phyloP scores from a whole-genome alignment of 2,797 vertebrate genomes.

The Chelidonichthys spinosus region DNA sequence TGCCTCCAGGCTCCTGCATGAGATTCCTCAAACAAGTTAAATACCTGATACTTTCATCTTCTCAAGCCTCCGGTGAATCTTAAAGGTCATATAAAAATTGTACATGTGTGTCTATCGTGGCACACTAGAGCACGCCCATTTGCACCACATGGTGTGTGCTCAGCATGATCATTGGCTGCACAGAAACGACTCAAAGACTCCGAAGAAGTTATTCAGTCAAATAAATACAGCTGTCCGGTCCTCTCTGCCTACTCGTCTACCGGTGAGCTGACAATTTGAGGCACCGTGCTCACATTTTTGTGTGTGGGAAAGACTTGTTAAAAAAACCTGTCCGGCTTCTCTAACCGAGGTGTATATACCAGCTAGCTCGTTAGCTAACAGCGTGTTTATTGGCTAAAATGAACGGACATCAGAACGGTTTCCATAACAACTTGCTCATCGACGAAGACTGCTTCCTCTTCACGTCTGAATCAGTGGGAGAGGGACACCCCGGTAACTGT shows the following conservation, averaged over 20 bases:
- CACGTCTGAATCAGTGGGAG: slow-evolving; percentile 95
- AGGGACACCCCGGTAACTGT: slow-evolving; percentile 93
- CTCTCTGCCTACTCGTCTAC: accelerated
- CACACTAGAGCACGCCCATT: slow-evolving; percentile 34
- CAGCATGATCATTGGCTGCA: slow-evolving; percentile 60
- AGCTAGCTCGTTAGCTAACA: slow-evolving; percentile 55
- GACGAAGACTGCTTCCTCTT: slow-evolving; percentile 94
- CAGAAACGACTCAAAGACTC: slow-evolving; percentile 3
- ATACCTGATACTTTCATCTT: not conserved
- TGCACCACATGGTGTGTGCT: slow-evolving; percentile 58
- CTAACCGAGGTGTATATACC: not conserved
- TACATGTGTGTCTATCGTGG: too few relatives aligned
- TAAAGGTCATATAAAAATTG: too few relatives aligned
- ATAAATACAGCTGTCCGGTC: slow-evolving; percentile 32
- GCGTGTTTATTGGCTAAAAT: slow-evolving; percentile 68
- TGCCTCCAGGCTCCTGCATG: not conserved
- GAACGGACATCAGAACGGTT: slow-evolving; percentile 91
- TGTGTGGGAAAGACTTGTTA: not conserved
- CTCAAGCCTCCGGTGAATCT: too few relatives aligned
- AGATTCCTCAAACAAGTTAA: not conserved
- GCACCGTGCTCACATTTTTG: not conserved
- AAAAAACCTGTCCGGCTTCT: too few relatives aligned
- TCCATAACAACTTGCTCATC: slow-evolving; percentile 83
- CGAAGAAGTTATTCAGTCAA: slow-evolving; percentile 10
- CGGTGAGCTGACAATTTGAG: too few relatives aligned